A percentile compares a stretch with the other conserved stretches of the same genome.
These are phyloP conservation scores for Turnix velox DNA, from an alignment of 2,113 vertebrate species.

Conservation along the genomic window DNA sequence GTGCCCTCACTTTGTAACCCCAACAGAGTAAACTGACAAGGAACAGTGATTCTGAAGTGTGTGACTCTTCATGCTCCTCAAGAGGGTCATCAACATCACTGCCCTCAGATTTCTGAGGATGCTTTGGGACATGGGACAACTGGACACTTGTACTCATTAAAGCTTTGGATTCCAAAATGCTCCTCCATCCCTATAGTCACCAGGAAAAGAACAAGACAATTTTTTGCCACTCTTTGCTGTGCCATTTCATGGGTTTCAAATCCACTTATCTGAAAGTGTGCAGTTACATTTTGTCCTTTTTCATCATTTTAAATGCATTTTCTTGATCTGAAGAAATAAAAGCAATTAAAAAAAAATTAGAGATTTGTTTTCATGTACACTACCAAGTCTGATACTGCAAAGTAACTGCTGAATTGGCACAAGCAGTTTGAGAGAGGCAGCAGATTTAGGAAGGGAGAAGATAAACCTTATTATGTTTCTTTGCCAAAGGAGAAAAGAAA, in stretches of 20 bases:
- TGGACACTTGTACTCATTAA: not conserved
- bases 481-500: slow-evolving; percentile 78
- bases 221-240: slow-evolving; percentile 30
- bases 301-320: slow-evolving; percentile 32
- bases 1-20: not conserved
- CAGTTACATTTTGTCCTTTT: slow-evolving; percentile 45
- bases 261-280: slow-evolving; percentile 56
- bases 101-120: not conserved
- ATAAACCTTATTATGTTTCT: slow-evolving; percentile 75
- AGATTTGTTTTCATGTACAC: slow-evolving; percentile 47
- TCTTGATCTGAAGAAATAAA: slow-evolving; percentile 45
- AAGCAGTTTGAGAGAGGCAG: slow-evolving; percentile 61
- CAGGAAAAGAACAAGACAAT: not conserved
- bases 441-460: slow-evolving; percentile 70
- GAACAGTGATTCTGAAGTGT: not conserved
- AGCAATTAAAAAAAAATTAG: slow-evolving; percentile 44
- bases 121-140: not conserved
- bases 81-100: not conserved
- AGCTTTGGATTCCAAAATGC: not conserved
- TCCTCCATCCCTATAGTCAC: not conserved
- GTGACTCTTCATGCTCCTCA: not conserved
- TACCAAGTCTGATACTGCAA: slow-evolving; percentile 60
- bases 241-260: slow-evolving; percentile 35
- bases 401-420: slow-evolving; percentile 66
- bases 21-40: not conserved